Base-by-base conservation (phyloP, 2,797 vertebrate genomes). In the Psittacula echo region DNA sequence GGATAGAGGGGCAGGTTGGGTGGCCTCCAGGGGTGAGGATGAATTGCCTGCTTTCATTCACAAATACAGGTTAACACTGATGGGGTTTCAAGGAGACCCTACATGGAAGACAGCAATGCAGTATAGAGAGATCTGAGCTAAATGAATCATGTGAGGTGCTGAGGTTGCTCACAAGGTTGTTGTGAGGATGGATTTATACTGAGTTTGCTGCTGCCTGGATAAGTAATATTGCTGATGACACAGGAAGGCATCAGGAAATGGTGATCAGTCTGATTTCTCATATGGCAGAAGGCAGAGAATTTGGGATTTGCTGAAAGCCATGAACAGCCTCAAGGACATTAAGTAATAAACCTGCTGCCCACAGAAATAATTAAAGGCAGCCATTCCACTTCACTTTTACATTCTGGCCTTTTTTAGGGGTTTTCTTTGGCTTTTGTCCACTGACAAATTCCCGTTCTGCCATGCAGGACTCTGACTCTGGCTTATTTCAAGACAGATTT, bases 401-500 rank as follows among this genome's bases (percentile, higher is more conserved):
- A 79, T 85, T 61, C 56, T 8, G 13, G 30, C 11, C 22, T 47
- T 44, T 73, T 84, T 54, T 67, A 44, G 41, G 19, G 7, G 22
- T 81, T 71, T 39, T 60, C 9, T 32, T 83, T 39, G 18, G 12
- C 8, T 66, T 93, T 90, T 47, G 10, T 75, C 16, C 37, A 73
- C 23, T 3, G 2, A 65, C 7, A 68, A 53, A 64, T 93, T 68
- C 64, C 21, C 30, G 19, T 74, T 75, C 23, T 86, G 34, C 44
- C 13, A 13, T 41, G 21, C 24, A 60, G 58, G 56, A 47, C 48
- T 74, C 45, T 77, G 60, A 48, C 22, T 73, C 8, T 70, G 67
- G 9, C 20, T 94, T 88, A 66, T 62, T 88, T 88, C 34, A 71
- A 34, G 48, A 73, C 4, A 51, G 88, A 83, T 82, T 86, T 91